A percentile compares a stretch with the other conserved stretches of the same genome.
Conservation (phyloP, 2,113 vertebrate species). For the Cinclus cinclus region DNA sequence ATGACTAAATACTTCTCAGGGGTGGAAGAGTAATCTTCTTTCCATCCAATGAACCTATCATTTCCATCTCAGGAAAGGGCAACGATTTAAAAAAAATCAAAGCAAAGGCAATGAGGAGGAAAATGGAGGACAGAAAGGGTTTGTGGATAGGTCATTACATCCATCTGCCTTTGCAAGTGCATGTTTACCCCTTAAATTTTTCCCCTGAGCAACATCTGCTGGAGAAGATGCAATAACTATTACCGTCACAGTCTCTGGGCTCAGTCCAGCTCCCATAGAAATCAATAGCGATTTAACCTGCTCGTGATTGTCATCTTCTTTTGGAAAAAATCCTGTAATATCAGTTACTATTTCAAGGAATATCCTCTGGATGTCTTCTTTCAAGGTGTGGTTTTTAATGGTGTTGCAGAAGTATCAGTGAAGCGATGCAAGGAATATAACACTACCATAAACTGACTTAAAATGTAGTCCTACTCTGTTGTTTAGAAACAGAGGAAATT, state of each 20-base stretch:
- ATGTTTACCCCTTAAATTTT: conserved; percentile 37
- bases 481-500: neutral
- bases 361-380: conserved; percentile 12
- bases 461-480: neutral
- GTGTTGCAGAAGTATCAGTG: neutral
- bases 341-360: conserved; percentile 35
- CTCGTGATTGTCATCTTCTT: conserved; percentile 4
- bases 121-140: conserved; percentile 13
- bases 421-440: neutral
- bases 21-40: conserved; percentile 34
- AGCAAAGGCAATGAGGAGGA: conserved; percentile 45
- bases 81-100: conserved; percentile 30
- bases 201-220: conserved; percentile 21
- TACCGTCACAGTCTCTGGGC: neutral
- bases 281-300: conserved; percentile 41
- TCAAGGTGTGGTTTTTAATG: neutral
- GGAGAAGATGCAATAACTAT: conserved; percentile 12
- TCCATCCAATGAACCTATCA: conserved; percentile 9
- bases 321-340: conserved; percentile 9
- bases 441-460: neutral
- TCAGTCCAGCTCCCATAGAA: conserved; percentile 26
- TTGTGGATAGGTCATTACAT: conserved; percentile 41
- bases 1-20: neutral
- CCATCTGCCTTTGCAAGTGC: neutral
- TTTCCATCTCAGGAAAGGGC: conserved; percentile 28